Base-by-base conservation (phyloP, 2,113 vertebrate species). In the Melospiza melodia region DNA sequence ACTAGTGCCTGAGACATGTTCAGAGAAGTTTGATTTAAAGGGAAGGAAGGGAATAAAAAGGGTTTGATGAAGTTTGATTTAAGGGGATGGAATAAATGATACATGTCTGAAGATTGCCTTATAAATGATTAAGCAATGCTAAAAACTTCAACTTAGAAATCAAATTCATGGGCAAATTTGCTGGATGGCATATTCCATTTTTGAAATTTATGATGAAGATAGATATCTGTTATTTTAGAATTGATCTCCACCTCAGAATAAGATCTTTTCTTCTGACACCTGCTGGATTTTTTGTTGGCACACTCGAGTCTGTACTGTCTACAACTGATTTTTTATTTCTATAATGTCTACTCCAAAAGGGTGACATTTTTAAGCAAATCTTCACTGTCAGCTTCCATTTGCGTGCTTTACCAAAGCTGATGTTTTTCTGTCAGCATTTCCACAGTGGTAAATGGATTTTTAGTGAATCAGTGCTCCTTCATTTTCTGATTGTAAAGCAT, bases 211-310 rank as follows among this genome's bases (percentile, higher is more conserved):
- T 96, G 88, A 95, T 95, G 74, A 86, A 96, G 94, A 96, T 84
- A 96, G 94, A 97, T 96, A 96, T 93, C 92, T 96, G 92, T 95
- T 96, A 95, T 96, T 97, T 93, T 94, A 97, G 95, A 93, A 93
- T 66, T 96, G 94, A 95, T 93, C 83, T 94, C 23, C 41, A 79
- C 41, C 80, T 24, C 58, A 87, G 44, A 92, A 54, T 78, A 65
- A 89, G 88, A 89, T 92, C 76, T 89, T 94, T 90, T 55, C 52
- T 87, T 93, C 62, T 93, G 92, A 81, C 92, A 92, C 58, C 43
- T 91, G 51, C 51, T 68, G 58, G n/a, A 58, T 72, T 89, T 94
- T 95, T 87, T 93, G 79, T 77, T 4, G 9, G 46, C 73, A 72
- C 21, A 58, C 65, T 93, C 25, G 43, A 62, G 62, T 84, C 88